A percentile compares a stretch with the other conserved stretches of the same genome.
Evolutionary conservation across 2,797 vertebrate species (phyloP).

Genomic region (Eupleurogrammus muticus): DNA sequence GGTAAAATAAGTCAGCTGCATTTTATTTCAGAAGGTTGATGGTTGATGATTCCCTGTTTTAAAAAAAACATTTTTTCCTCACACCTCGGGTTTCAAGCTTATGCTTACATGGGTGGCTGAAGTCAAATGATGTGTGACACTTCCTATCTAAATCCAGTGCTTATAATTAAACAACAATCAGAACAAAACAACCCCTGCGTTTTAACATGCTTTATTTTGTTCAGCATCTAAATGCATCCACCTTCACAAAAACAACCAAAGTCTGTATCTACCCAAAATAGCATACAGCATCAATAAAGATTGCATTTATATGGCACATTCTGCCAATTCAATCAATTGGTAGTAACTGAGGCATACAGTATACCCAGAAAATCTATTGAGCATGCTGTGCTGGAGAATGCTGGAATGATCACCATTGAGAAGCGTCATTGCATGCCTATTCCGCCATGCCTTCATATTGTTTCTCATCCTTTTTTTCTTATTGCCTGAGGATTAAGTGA

Average conservation of each 20-base stretch:
- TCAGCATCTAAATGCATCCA: conserved; percentile 11
- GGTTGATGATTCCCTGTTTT: not conserved
- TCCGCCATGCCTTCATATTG: conserved; percentile 77
- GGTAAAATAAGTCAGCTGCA: conserved; percentile 6
- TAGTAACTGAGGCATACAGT: conserved; percentile 60
- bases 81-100: not conserved
- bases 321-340: conserved; percentile 55
- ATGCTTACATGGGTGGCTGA: conserved; percentile 26
- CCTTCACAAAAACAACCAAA: conserved; percentile 18
- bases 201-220: conserved; percentile 24
- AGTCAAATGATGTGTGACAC: conserved; percentile 6
- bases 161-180: conserved; percentile 6
- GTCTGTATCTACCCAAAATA: conserved; percentile 19
- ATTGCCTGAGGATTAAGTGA: conserved; percentile 77
- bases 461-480: conserved; percentile 72
- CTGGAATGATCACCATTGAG: conserved; percentile 70
- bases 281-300: conserved; percentile 48
- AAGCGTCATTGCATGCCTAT: conserved; percentile 72
- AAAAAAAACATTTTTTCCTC: not conserved
- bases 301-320: conserved; percentile 55
- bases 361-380: conserved; percentile 69
- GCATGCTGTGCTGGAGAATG: conserved; percentile 70
- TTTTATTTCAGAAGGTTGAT: conserved; percentile 3
- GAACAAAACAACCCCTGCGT: not conserved
- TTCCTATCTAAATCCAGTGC: not conserved